Conservation (phyloP, 2,113 vertebrate species). For the Gulo gulo region DNA sequence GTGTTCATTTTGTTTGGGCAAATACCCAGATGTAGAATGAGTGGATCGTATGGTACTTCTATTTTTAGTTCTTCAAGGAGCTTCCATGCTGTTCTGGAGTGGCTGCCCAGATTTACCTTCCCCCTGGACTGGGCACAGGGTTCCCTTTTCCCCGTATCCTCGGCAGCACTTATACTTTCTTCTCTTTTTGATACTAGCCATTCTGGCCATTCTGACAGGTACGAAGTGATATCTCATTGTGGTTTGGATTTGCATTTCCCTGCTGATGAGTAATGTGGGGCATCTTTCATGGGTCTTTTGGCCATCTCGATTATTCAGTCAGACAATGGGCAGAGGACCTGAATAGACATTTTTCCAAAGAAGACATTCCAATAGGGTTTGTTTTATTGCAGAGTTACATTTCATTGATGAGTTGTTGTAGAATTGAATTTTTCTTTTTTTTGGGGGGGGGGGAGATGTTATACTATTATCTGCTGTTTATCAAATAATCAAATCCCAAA, state of each 20-base stretch:
- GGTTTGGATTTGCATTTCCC: neutral
- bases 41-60: neutral
- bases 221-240: neutral
- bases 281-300: neutral
- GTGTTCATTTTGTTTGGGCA: neutral
- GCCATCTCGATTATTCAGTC: neutral
- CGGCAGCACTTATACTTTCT: neutral
- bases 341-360: neutral
- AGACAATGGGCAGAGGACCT: neutral
- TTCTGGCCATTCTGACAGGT: neutral
- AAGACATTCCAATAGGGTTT: neutral
- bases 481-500: neutral
- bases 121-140: neutral
- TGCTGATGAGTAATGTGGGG: neutral
- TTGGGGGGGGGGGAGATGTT: neutral
- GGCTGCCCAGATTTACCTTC: neutral
- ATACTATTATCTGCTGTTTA: slow-evolving; percentile 2
- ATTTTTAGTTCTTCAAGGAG: neutral
- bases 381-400: neutral
- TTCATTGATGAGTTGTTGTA: neutral
- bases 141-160: neutral
- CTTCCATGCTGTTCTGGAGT: neutral
- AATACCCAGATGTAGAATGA: neutral
- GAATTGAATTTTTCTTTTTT: neutral
- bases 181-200: neutral